Percentiles rank a stretch among this genome's conserved stretches.
phyloP scores from a whole-genome alignment of 2,888 invertebrate species.

The Mayetiola destructor region DNA sequence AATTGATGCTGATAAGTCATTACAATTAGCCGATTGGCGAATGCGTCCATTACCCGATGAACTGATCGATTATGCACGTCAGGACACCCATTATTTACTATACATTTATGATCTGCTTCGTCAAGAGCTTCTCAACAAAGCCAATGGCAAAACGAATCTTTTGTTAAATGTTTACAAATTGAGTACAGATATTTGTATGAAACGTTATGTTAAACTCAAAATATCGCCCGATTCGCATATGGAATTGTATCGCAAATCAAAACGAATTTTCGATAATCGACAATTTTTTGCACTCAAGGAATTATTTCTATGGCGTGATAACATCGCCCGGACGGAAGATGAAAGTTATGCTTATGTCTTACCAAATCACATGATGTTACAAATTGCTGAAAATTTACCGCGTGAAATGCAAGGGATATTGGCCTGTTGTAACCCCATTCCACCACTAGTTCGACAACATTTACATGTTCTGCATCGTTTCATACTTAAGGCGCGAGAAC shows the following conservation, averaged over 20 bases:
- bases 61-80: constrained; percentile 70
- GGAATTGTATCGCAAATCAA: constrained; percentile 61
- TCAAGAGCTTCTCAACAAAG: constrained; percentile 52
- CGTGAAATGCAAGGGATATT: constrained; percentile 84
- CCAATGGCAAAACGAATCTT: constrained; percentile 48
- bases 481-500: constrained; percentile 52
- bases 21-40: constrained; percentile 91
- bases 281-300: constrained; percentile 71
- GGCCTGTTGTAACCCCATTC: constrained; percentile 87
- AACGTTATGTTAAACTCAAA: constrained; percentile 63
- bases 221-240: constrained; percentile 55
- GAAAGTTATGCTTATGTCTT: constrained; percentile 86
- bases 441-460: constrained; percentile 42
- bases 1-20: constrained; percentile 71
- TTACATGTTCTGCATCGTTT: constrained; percentile 48
- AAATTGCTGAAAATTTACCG: constrained; percentile 75
- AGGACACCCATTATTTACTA: constrained; percentile 88
- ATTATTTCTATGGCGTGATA: constrained; percentile 80
- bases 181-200: constrained; percentile 60
- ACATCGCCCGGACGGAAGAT: constrained; percentile 68
- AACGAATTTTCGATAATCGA: constrained; percentile 66
- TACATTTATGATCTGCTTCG: constrained; percentile 72
- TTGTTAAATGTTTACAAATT: constrained; percentile 55
- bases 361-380: constrained; percentile 89
- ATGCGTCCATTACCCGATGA: constrained; percentile 73